Percentiles rank a stretch among this genome's conserved stretches.
Evolutionary conservation across 2,888 invertebrate species (phyloP).

Genomic region (Pelosia muscerda): DNA sequence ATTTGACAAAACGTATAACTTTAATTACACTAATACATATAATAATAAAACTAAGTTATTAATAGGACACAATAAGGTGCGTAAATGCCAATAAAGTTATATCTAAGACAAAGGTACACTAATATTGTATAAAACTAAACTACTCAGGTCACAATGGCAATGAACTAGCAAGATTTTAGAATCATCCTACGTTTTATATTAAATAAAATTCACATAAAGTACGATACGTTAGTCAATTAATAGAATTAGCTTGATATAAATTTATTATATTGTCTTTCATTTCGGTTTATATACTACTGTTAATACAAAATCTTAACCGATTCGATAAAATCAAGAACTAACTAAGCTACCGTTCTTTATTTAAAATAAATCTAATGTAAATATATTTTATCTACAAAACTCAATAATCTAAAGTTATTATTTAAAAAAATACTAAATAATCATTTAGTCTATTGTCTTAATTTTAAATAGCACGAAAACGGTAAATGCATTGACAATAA

Average conservation of each 20-base stretch:
- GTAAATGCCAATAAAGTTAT: background rate
- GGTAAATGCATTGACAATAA: background rate
- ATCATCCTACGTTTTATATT: conserved; percentile 5
- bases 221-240: background rate
- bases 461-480: background rate
- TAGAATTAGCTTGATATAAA: background rate
- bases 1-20: background rate
- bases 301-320: background rate
- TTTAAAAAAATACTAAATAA: background rate
- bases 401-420: background rate
- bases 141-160: conserved; percentile 55
- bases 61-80: background rate
- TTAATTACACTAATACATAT: background rate
- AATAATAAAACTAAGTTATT: background rate
- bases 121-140: conserved; percentile 33
- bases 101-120: background rate
- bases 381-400: background rate
- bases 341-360: background rate
- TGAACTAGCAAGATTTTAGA: conserved; percentile 16
- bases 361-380: background rate
- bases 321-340: background rate
- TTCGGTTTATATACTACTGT: background rate
- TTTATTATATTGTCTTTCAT: conserved; percentile 3
- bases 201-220: background rate
- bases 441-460: conserved; percentile 5